Percentiles rank a stretch among this genome's conserved stretches.
Conservation (phyloP, 1,140 invertebrate species). For the Drosophila nannoptera region DNA sequence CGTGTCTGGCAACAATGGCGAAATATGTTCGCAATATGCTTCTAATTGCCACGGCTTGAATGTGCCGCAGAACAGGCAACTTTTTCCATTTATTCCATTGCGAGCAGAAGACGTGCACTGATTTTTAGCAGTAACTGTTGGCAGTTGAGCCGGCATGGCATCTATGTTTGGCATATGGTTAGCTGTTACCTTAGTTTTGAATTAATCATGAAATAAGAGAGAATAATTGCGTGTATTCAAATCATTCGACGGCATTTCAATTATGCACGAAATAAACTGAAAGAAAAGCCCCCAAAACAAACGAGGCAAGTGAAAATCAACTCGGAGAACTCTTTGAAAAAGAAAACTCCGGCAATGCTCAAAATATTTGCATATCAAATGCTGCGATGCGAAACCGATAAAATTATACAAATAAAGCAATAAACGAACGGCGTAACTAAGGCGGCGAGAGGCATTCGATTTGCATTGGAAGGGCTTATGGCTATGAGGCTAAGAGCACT, state of each 20-base stretch:
- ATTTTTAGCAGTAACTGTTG: conserved; percentile 19
- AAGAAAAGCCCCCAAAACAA: not conserved
- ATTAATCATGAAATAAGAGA: too few relatives aligned
- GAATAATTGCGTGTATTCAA: too few relatives aligned
- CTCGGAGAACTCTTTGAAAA: not conserved
- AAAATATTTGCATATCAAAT: conserved; percentile 65
- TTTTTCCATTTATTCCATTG: conserved; percentile 29
- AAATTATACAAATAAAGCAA: conserved; percentile 71
- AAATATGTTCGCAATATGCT: conserved; percentile 51
- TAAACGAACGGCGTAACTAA: conserved; percentile 56
- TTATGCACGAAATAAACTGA: too few relatives aligned
- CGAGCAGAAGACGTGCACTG: conserved; percentile 28
- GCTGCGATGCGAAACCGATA: conserved; percentile 17
- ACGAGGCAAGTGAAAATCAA: conserved; percentile 3
- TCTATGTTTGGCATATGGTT: conserved; percentile 34
- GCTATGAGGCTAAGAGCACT: conserved; percentile 10
- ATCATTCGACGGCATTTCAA: too few relatives aligned
- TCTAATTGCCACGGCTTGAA: conserved; percentile 52
- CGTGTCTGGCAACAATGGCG: conserved; percentile 32
- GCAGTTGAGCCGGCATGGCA: conserved; percentile 14
- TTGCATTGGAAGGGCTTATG: conserved; percentile 39
- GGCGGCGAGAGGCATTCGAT: conserved; percentile 32
- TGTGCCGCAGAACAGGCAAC: not conserved
- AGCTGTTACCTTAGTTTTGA: not conserved
- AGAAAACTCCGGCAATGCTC: conserved; percentile 35